Conservation (phyloP, 2,888 invertebrate species). For the Hartigia nigra region DNA sequence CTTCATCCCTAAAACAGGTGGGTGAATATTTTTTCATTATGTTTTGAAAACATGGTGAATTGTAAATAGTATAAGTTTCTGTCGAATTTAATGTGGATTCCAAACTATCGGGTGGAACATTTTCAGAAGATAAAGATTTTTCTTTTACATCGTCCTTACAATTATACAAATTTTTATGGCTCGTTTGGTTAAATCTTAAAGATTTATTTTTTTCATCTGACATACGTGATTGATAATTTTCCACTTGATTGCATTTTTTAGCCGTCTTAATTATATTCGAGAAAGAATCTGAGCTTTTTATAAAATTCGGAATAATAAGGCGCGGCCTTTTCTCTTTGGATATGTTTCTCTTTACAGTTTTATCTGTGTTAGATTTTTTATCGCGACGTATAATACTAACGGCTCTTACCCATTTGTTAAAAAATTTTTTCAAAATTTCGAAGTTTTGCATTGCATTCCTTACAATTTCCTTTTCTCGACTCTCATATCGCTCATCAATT, state of each 20-base stretch:
- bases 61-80: neutral
- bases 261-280: neutral
- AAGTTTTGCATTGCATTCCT: slow-evolving; percentile 29
- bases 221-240: neutral
- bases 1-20: neutral
- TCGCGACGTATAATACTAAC: neutral
- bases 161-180: neutral
- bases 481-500: slow-evolving; percentile 25
- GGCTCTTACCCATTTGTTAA: slow-evolving; percentile 32
- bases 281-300: neutral
- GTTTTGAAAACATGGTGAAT: neutral
- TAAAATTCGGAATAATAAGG: neutral
- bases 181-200: neutral
- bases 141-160: neutral
- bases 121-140: neutral
- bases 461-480: slow-evolving; percentile 24
- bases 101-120: neutral
- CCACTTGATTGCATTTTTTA: neutral
- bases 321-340: neutral
- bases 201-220: neutral
- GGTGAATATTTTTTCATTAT: neutral
- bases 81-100: neutral
- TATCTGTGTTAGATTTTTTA: neutral
- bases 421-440: slow-evolving; percentile 35
- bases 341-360: neutral